These are phyloP conservation scores for Taenaris catops DNA, from an alignment of 2,888 invertebrate species.

Conservation along the genomic window DNA sequence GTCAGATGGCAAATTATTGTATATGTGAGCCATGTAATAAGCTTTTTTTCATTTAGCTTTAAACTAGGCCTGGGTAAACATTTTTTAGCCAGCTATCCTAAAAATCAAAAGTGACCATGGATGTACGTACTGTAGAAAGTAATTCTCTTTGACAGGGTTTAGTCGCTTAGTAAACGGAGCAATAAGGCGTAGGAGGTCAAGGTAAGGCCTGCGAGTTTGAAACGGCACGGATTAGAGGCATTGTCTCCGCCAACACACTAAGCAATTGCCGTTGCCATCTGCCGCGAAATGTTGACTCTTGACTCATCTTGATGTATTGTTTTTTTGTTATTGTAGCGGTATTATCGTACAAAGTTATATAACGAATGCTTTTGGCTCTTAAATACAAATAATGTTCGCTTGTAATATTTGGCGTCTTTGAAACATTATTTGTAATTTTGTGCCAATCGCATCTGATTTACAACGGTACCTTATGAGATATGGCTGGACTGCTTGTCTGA, in stretches of 20 bases:
- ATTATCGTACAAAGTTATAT: slow-evolving; percentile 6
- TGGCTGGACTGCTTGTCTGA: slow-evolving; percentile 14
- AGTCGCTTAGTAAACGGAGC: slow-evolving; percentile 56
- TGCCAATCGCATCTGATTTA: slow-evolving; percentile 23
- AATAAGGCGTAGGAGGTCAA: slow-evolving; percentile 72
- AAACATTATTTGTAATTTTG: slow-evolving; percentile 26
- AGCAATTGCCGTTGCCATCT: slow-evolving; percentile 42
- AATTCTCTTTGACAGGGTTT: slow-evolving; percentile 14
- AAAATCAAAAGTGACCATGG: slow-evolving; percentile 5
- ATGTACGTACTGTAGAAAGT: slow-evolving; percentile 4
- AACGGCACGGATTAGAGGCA: slow-evolving; percentile 52
- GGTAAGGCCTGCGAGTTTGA: slow-evolving; percentile 74
- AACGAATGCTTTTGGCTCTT: not conserved
- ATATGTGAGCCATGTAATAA: too few relatives aligned
- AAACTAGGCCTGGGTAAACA: too few relatives aligned
- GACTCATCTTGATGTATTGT: slow-evolving; percentile 36
- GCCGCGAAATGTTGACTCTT: slow-evolving; percentile 33
- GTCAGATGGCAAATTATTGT: too few relatives aligned
- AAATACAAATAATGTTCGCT: slow-evolving; percentile 1
- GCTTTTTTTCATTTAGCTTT: too few relatives aligned
- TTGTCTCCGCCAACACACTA: slow-evolving; percentile 73
- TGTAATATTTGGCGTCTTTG: too few relatives aligned
- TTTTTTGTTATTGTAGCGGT: slow-evolving; percentile 30
- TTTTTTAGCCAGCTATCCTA: too few relatives aligned
- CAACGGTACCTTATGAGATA: slow-evolving; percentile 20